Percentiles rank a stretch among this genome's conserved stretches.
Conservation (phyloP, 2,888 invertebrate genomes). For the Busseola fusca region DNA sequence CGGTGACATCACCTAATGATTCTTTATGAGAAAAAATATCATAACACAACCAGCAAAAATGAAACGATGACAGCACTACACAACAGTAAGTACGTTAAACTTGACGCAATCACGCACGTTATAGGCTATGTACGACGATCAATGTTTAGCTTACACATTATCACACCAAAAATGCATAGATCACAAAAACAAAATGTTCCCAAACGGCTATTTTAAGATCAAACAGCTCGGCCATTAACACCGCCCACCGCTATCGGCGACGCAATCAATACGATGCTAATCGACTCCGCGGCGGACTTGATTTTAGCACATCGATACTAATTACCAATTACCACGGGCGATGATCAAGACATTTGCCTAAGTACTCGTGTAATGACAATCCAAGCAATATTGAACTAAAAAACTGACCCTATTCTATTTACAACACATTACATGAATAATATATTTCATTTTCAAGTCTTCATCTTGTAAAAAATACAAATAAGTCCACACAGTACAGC, state of each 20-base stretch:
- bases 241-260: conserved; percentile 78
- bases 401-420: conserved; percentile 18
- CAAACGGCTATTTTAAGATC: conserved; percentile 80
- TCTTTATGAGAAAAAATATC: conserved; percentile 76
- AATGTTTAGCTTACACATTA: conserved; percentile 77
- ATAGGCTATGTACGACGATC: conserved; percentile 65
- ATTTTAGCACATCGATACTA: conserved; percentile 85
- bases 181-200: conserved; percentile 82
- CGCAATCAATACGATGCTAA: conserved; percentile 81
- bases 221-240: conserved; percentile 81
- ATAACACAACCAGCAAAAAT: conserved; percentile 76
- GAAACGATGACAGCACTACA: conserved; percentile 81
- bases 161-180: conserved; percentile 81
- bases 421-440: conserved; percentile 3
- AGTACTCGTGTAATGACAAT: conserved; percentile 45
- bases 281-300: conserved; percentile 75
- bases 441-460: conserved; percentile 5
- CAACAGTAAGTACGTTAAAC: conserved; percentile 72
- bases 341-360: conserved; percentile 71
- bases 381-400: conserved; percentile 26
- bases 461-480: conserved; percentile 29
- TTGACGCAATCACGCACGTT: conserved; percentile 80
- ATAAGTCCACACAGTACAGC: conserved; percentile 36
- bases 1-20: conserved; percentile 84
- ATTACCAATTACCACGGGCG: conserved; percentile 80